These are phyloP conservation scores for Potorous gilbertii DNA, from an alignment of 2,797 vertebrate species.

Conservation along the genomic window DNA sequence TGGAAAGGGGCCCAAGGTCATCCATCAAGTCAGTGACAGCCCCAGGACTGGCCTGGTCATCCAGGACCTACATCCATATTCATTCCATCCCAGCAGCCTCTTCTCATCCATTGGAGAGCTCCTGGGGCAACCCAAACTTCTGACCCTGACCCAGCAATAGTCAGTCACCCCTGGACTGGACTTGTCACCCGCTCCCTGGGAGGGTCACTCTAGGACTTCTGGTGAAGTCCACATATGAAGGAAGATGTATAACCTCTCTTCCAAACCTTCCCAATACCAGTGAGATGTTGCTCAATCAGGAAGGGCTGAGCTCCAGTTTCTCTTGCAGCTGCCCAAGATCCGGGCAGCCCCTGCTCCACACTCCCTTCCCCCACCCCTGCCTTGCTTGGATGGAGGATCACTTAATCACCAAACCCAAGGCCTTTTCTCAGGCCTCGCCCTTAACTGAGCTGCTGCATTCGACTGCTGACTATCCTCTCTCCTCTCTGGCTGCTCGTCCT, in stretches of 20 bases:
- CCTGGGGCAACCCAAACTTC: neutral
- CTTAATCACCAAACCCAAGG: too few relatives aligned
- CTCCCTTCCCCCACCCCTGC: neutral
- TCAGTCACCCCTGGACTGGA: neutral
- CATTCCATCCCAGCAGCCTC: neutral
- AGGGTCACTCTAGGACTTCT: neutral
- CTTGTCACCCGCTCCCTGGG: neutral
- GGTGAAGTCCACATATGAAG: neutral
- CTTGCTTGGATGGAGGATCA: too few relatives aligned
- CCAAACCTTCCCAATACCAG: neutral
- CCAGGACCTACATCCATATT: too few relatives aligned
- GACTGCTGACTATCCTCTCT: too few relatives aligned
- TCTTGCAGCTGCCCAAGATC: too few relatives aligned
- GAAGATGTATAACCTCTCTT: neutral
- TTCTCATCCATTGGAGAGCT: too few relatives aligned
- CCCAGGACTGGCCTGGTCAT: fast-evolving
- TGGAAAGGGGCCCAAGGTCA: neutral
- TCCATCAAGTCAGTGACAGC: neutral
- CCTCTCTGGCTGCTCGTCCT: neutral
- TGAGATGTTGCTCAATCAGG: neutral
- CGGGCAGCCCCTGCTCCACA: too few relatives aligned
- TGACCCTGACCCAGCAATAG: neutral
- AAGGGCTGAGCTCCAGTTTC: neutral
- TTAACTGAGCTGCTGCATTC: too few relatives aligned
- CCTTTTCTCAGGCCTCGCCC: neutral